Percentiles rank a stretch among this genome's conserved stretches.
phyloP scores from a whole-genome alignment of 2,888 invertebrate species.

The Acanthosepion lycidas region DNA sequence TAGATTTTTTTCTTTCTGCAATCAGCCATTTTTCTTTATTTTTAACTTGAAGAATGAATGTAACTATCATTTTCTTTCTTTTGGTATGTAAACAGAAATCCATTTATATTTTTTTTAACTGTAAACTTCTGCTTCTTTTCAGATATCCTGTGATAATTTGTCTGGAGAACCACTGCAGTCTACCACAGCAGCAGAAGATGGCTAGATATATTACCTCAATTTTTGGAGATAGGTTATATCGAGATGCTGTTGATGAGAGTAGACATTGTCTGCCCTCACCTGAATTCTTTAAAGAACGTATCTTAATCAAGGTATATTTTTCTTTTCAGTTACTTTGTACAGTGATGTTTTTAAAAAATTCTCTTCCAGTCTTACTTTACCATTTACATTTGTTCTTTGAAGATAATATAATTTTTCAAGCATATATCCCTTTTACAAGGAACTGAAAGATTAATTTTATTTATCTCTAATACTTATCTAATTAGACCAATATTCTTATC shows the following conservation, averaged over 20 bases:
- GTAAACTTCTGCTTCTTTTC: slow-evolving; percentile 46
- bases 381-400: not conserved
- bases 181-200: slow-evolving; percentile 75
- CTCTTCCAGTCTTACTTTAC: not conserved
- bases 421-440: no score
- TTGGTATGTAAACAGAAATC: not conserved
- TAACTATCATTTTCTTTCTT: not conserved
- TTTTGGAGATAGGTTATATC: slow-evolving; percentile 73
- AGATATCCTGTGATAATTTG: slow-evolving; percentile 76
- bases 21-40: no score
- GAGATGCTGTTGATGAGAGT: slow-evolving; percentile 58
- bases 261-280: slow-evolving; percentile 71
- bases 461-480: no score
- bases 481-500: no score
- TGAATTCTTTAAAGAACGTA: slow-evolving; percentile 72
- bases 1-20: no score
- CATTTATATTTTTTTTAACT: not conserved
- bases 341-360: not conserved
- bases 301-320: slow-evolving; percentile 72
- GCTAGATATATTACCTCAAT: slow-evolving; percentile 70
- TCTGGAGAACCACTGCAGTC: slow-evolving; percentile 76
- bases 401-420: no score
- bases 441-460: no score
- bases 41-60: no score
- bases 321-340: not conserved